phyloP scores from a whole-genome alignment of 2,888 invertebrate species.

The Campopleginae sp. region DNA sequence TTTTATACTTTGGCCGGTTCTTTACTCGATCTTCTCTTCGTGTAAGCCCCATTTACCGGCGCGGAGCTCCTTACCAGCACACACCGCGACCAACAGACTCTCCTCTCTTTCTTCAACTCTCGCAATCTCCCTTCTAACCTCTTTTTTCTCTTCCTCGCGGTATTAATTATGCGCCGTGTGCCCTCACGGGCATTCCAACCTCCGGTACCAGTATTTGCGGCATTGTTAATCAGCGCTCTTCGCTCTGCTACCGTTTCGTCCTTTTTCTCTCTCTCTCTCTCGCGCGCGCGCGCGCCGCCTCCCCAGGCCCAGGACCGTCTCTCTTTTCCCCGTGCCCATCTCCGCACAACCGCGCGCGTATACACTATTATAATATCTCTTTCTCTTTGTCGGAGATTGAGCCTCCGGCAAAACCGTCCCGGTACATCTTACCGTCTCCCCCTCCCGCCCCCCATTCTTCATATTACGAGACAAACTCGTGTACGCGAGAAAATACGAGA shows the following conservation, averaged over 20 bases:
- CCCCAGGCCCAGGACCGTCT: constrained; percentile 9
- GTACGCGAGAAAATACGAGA: constrained; percentile 24
- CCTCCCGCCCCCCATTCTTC: neutral
- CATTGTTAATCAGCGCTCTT: constrained; percentile 83
- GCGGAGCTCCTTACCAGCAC: neutral
- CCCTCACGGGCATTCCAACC: constrained; percentile 82
- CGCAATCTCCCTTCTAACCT: constrained; percentile 33
- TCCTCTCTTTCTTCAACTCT: constrained; percentile 25
- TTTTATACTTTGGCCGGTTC: constrained; percentile 49
- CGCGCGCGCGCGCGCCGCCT: neutral
- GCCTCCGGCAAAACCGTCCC: constrained; percentile 45
- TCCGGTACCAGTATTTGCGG: constrained; percentile 83
- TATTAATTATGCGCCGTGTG: constrained; percentile 84
- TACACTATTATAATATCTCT: constrained; percentile 15
- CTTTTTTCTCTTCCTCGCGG: constrained; percentile 66
- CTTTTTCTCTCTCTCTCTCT: constrained; percentile 42
- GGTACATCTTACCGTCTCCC: constrained; percentile 32
- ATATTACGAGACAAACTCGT: neutral
- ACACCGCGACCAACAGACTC: constrained; percentile 14
- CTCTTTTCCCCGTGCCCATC: constrained; percentile 9
- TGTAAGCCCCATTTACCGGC: constrained; percentile 28
- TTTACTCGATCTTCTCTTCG: constrained; percentile 55
- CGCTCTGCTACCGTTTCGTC: constrained; percentile 81
- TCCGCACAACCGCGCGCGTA: constrained; percentile 10
- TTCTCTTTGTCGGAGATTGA: constrained; percentile 44